A percentile compares a stretch with the other conserved stretches of the same genome.
Evolutionary conservation across 2,888 invertebrate species (phyloP).

Genomic region (Pandemis cinnamomeana): DNA sequence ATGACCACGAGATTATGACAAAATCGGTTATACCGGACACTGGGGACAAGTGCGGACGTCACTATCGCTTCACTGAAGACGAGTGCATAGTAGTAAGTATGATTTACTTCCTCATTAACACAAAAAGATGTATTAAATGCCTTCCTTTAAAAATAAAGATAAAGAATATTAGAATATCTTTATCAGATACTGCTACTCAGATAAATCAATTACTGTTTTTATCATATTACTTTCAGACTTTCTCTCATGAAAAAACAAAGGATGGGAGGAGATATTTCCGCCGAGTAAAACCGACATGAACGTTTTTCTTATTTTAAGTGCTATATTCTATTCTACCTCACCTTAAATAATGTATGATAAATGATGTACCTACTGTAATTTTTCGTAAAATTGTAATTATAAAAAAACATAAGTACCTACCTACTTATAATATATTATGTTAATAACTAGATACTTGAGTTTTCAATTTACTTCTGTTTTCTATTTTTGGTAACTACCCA

Average conservation of each 20-base stretch:
- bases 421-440: too few species aligned
- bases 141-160: not conserved
- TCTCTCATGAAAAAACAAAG: conserved; percentile 81
- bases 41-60: conserved; percentile 67
- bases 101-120: conserved; percentile 43
- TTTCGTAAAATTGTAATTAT: too few species aligned
- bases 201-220: not conserved
- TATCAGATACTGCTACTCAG: too few species aligned
- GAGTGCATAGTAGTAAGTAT: conserved; percentile 73
- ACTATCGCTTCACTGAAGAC: conserved; percentile 72
- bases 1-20: conserved; percentile 75
- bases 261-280: conserved; percentile 85
- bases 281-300: conserved; percentile 56
- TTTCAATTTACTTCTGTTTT: too few species aligned
- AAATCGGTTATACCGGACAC: conserved; percentile 68
- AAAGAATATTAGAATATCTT: too few species aligned
- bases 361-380: too few species aligned
- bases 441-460: too few species aligned
- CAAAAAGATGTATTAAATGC: not conserved
- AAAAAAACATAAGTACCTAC: too few species aligned
- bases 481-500: too few species aligned
- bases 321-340: too few species aligned
- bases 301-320: not conserved
- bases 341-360: too few species aligned
- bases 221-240: conserved; percentile 71